phyloP scores from a whole-genome alignment of 2,888 invertebrate species.

The Apotomis capreana region DNA sequence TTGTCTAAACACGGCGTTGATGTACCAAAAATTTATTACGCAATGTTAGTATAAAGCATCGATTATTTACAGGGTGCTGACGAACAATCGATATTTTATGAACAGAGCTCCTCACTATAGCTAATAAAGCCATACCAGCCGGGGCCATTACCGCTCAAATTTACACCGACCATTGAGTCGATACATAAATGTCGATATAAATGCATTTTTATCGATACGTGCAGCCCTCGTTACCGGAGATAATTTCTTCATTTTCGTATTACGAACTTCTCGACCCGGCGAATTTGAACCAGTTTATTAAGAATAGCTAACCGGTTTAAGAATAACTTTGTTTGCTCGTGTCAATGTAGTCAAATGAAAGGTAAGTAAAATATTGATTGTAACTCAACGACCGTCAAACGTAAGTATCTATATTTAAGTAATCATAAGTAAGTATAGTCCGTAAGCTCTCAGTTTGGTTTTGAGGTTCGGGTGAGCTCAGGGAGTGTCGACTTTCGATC shows the following conservation, averaged over 20 bases:
- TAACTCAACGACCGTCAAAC: too few species aligned
- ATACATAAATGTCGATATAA: slow-evolving; percentile 71
- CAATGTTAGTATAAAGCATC: slow-evolving; percentile 56
- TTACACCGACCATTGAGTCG: slow-evolving; percentile 68
- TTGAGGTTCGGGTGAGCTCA: too few species aligned
- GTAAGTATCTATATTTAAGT: too few species aligned
- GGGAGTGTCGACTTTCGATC: too few species aligned
- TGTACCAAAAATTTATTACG: slow-evolving; percentile 55
- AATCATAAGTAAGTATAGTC: too few species aligned
- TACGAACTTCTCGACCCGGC: slow-evolving; percentile 47
- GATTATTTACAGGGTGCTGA: slow-evolving; percentile 56
- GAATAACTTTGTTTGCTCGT: not conserved
- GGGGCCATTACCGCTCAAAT: slow-evolving; percentile 65
- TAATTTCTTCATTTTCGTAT: slow-evolving; percentile 76
- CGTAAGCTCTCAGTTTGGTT: too few species aligned
- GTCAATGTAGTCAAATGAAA: not conserved
- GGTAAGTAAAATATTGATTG: not conserved
- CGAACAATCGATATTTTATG: slow-evolving; percentile 54
- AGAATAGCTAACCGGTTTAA: not conserved
- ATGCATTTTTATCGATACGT: slow-evolving; percentile 71
- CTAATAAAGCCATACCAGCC: slow-evolving; percentile 68
- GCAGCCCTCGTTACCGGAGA: slow-evolving; percentile 66
- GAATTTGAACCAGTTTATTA: slow-evolving; percentile 59
- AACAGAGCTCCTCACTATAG: slow-evolving; percentile 63
- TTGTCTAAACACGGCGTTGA: slow-evolving; percentile 7